phyloP scores from a whole-genome alignment of 2,797 vertebrate species.

The Crossoptilon crossoptilon region DNA sequence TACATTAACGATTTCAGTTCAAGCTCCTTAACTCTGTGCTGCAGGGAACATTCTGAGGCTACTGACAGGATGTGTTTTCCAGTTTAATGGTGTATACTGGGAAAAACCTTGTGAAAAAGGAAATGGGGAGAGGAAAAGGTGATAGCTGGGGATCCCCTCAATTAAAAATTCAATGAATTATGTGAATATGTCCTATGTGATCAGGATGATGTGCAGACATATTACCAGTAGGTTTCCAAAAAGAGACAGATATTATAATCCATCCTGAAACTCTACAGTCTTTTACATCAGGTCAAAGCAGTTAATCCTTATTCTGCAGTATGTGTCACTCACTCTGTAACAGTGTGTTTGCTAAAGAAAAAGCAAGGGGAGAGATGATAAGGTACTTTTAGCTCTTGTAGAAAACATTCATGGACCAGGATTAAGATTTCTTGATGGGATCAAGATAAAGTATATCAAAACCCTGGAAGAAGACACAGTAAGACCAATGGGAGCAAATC shows the following conservation, averaged over 20 bases:
- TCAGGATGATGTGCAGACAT: background rate
- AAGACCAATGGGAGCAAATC: background rate
- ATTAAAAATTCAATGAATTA: background rate
- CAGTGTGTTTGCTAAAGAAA: constrained; percentile 26
- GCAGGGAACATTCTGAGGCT: background rate
- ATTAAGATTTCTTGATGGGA: constrained; percentile 46
- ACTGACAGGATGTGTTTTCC: background rate
- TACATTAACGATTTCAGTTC: background rate
- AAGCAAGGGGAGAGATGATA: constrained; percentile 34
- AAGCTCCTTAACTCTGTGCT: background rate
- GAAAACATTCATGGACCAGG: background rate
- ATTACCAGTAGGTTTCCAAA: background rate
- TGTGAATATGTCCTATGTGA: background rate
- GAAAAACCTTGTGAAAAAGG: background rate
- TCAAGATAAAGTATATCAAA: constrained; percentile 53
- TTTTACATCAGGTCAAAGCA: background rate
- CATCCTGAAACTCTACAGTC: background rate
- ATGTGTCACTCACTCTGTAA: background rate
- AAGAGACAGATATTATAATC: constrained; percentile 13
- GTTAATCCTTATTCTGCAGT: constrained; percentile 1
- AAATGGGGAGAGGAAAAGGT: background rate
- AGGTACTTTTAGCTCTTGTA: constrained; percentile 16
- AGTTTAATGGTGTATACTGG: background rate
- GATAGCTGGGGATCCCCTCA: background rate
- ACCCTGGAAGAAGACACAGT: background rate